A percentile compares a stretch with the other conserved stretches of the same genome.
phyloP scores from a whole-genome alignment of 1,140 invertebrate species.

The Monochamus saltuarius region DNA sequence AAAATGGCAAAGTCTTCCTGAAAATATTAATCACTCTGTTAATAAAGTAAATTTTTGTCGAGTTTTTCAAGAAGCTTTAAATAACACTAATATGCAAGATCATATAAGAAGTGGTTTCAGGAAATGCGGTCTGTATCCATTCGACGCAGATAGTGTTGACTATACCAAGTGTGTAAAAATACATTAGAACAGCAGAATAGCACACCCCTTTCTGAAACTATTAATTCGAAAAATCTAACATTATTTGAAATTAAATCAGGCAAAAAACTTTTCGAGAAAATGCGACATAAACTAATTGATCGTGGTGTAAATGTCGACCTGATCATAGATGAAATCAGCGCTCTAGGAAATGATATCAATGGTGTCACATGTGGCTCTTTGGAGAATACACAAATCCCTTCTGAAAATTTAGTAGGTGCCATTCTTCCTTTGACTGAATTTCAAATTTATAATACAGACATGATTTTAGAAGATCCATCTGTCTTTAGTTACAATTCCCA shows the following conservation, averaged over 20 bases:
- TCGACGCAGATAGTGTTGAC: constrained; percentile 39
- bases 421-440: background rate
- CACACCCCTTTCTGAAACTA: no score
- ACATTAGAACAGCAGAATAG: background rate
- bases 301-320: background rate
- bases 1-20: constrained; percentile 1
- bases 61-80: constrained; percentile 12
- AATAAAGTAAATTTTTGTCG: constrained; percentile 11
- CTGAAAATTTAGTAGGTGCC: no score
- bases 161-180: constrained; percentile 44
- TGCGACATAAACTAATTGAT: background rate
- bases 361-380: background rate
- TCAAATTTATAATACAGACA: background rate
- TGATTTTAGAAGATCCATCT: background rate
- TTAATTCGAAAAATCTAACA: no score
- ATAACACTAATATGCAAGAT: background rate
- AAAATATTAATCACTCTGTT: constrained; percentile 10
- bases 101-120: constrained; percentile 45
- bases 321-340: background rate
- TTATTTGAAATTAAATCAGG: no score
- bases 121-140: constrained; percentile 44
- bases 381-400: no score
- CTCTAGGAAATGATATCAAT: background rate
- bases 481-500: no score
- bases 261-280: background rate